A percentile compares a stretch with the other conserved stretches of the same genome.
Conservation (phyloP, 2,888 invertebrate species). For the Rotaria sp. region DNA sequence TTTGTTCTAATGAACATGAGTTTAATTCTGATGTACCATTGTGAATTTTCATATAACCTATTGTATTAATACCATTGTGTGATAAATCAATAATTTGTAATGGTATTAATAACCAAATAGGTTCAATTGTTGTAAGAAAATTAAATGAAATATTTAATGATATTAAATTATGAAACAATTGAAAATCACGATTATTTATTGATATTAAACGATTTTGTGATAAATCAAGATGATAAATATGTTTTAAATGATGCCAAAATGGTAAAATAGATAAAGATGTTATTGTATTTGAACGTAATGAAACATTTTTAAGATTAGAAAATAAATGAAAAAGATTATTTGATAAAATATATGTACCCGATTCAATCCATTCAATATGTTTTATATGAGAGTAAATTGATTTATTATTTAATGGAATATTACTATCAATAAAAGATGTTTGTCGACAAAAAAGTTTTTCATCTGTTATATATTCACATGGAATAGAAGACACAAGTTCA, state of each 20-base stretch:
- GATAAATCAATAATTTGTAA: conserved; percentile 17
- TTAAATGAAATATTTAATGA: conserved; percentile 7
- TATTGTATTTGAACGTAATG: background rate
- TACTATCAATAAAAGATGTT: background rate
- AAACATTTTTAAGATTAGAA: background rate
- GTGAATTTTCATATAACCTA: background rate
- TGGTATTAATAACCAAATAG: background rate
- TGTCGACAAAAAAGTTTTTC: background rate
- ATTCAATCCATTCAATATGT: conserved; percentile 16
- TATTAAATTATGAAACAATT: background rate
- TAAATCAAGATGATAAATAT: background rate
- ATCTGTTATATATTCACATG: background rate
- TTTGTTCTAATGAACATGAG: background rate
- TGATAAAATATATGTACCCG: background rate
- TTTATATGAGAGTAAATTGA: background rate
- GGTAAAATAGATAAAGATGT: background rate
- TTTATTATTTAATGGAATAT: background rate
- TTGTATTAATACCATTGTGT: background rate
- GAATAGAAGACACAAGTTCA: background rate
- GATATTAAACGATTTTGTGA: conserved; percentile 22
- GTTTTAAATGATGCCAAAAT: background rate
- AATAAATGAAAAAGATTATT: background rate
- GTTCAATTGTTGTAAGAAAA: background rate
- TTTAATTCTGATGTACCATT: background rate
- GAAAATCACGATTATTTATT: background rate